Base-by-base conservation (phyloP, 1,140 invertebrate species). In the Drosophila cardini region DNA sequence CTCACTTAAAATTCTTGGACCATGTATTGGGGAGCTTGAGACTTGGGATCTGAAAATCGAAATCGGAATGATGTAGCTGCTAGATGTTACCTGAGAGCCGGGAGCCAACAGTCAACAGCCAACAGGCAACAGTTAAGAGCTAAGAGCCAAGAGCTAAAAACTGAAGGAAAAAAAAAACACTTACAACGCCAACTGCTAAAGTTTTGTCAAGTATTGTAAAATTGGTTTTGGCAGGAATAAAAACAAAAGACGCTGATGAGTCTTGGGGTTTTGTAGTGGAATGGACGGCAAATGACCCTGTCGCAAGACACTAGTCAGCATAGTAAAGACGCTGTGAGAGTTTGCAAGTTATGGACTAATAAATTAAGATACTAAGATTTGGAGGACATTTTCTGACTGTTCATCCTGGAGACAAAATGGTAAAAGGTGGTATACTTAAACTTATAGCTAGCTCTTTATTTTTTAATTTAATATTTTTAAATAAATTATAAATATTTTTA, bases 1-100 rank as follows among this genome's bases (percentile, higher is more conserved):
- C 86, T 90, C 82, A 90, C 86, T 90, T 86, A 82, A 90, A 90
- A 90, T 90, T 90, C 86, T 83, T 90, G 79, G 60, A 55, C 62
- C 87, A 72, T 90, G 87, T 90, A 74, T 68, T 52, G 58, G 45
- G 58, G 36, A 61, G 46, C 50, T 21, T 42, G 55, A 18, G 15
- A 6, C 34, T 43, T 40, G 61, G 43, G 21, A 43, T 13, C 55
- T 26, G 56, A 42, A 15, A 60, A 6, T 46, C n/a, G 46, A 21
- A 30, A 4, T 26, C 42, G 53, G 21, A 42, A 40, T 40, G 11
- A 10, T 4, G n/a, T 13, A 15, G 11, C n/a, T 52, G 26, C 6
- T 18, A 62, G 32, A 32, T 40, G 43, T 18, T 4, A 21, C 18
- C 72, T 52, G 45, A 18, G n/a, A 26, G 18, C 36, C 11, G 8